These are phyloP conservation scores for Phalloptychus januarius DNA, from an alignment of 2,797 vertebrate species.

Conservation along the genomic window DNA sequence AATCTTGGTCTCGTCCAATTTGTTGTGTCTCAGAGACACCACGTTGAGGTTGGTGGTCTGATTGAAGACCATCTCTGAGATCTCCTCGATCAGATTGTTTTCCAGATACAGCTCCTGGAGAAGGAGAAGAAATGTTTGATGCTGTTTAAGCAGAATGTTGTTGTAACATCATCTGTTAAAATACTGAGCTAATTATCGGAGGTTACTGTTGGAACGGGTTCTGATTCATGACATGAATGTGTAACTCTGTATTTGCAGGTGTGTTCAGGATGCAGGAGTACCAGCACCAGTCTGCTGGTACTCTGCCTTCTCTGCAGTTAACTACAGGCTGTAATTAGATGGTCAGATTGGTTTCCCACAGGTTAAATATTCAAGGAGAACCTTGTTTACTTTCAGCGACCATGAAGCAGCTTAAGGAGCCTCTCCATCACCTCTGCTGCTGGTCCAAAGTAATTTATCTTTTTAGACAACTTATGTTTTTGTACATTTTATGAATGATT, in stretches of 20 bases:
- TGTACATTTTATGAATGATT: neutral
- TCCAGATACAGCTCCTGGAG: conserved; percentile 92
- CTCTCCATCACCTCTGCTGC: neutral
- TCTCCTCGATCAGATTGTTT: conserved; percentile 96
- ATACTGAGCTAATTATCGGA: neutral
- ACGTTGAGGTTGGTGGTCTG: conserved; percentile 89
- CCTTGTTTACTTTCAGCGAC: neutral
- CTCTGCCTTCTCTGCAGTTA: conserved; percentile 48
- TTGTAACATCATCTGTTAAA: neutral
- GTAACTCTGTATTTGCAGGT: conserved; percentile 8
- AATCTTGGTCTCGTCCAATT: conserved; percentile 91
- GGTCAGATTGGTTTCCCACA: conserved; percentile 42
- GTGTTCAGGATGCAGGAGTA: conserved; percentile 28
- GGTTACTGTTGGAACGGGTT: neutral
- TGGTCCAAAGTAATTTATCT: neutral
- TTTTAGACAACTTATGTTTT: neutral
- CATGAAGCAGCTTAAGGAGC: neutral
- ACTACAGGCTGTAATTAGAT: conserved; percentile 40
- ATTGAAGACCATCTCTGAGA: conserved; percentile 91
- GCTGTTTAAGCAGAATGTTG: neutral
- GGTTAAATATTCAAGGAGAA: conserved; percentile 34
- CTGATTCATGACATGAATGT: neutral
- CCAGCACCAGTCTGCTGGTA: conserved; percentile 10
- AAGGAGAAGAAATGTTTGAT: neutral
- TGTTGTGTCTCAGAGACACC: conserved; percentile 90